A percentile compares a stretch with the other conserved stretches of the same genome.
These are phyloP conservation scores for Aplidium turbinatum DNA, from an alignment of 23 tunicate genomes.

Conservation along the genomic window DNA sequence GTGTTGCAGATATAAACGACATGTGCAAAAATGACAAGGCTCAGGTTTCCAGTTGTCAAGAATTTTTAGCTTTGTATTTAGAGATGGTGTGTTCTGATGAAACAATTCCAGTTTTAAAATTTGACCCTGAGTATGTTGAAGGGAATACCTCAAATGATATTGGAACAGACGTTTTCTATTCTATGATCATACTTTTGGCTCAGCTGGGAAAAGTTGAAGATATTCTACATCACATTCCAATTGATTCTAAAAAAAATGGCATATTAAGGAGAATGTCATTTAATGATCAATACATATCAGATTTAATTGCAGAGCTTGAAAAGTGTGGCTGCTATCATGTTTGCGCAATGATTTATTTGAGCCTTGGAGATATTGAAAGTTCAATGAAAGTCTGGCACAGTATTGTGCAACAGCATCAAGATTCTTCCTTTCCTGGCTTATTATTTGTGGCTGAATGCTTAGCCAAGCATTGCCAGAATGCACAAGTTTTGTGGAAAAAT, in stretches of 20 bases:
- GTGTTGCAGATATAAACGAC: constrained; percentile 35
- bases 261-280: not conserved
- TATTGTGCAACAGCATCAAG: constrained; percentile 31
- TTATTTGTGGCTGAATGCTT: constrained; percentile 55
- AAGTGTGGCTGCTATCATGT: constrained; percentile 57
- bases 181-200: constrained; percentile 44
- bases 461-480: constrained; percentile 21
- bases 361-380: constrained; percentile 33
- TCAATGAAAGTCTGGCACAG: constrained; percentile 74
- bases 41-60: constrained; percentile 43
- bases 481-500: constrained; percentile 50
- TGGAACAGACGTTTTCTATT: constrained; percentile 28
- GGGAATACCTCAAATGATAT: not conserved
- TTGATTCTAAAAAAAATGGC: not conserved
- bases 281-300: constrained; percentile 22
- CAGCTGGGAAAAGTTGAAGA: constrained; percentile 21
- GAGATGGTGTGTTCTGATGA: constrained; percentile 25
- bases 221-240: constrained; percentile 8
- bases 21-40: constrained; percentile 54
- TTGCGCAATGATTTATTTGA: constrained; percentile 41
- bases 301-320: constrained; percentile 17
- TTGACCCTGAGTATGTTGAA: not conserved
- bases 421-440: constrained; percentile 72
- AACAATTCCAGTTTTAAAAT: no score
- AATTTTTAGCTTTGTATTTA: constrained; percentile 52